Evolutionary conservation across 1,140 invertebrate genomes (phyloP), one percentile per base, ranked within the genome.

Genomic region (Danaus plexippus): DNA sequence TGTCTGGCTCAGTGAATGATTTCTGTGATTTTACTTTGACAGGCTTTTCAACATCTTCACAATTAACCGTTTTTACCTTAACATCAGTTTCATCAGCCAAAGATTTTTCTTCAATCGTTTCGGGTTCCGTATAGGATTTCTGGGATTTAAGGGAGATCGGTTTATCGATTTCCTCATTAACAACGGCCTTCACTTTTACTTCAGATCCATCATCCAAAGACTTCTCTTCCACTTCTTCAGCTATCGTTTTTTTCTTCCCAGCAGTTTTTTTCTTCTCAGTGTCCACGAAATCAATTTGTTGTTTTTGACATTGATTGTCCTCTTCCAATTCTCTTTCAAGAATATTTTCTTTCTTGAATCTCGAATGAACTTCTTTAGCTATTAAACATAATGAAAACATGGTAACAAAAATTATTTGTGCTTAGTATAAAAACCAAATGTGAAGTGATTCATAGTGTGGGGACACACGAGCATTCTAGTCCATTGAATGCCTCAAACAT

Each of bases 331-430:
- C 77, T 73, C 75, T 82, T 67, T 81, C 77, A 44, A 73, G 50
- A 18, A 79, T 56, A 9, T 67, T 69, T 77, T 86, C 82, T 64
- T 82, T 88, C 66, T 69, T 76, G 64, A 87, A 78, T 69, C 75
- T 80, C 67, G 81, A 82, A 75, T 81, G 81, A 66, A 87, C 77
- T 85, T 88, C 86, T 82, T 73, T 83, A 48, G 87, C 85, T 88
- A 87, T 77, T 77, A 57, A 80, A 84, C 69, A 80, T 59, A 76
- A 80, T 77, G 71, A 83, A 77, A 83, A 73, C 62, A 71, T 69
- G 65, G 63, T 67, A 67, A 78, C 68, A 67, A 68, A 71, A 72
- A 78, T 71, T 56, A 66, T 66, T 65, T 54, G 59, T 55, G 22
- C 63, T 52, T 64, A 64, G 59, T 71, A 80, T 75, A 75, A 66